These are phyloP conservation scores for Beris morrisii DNA, from an alignment of 2,888 invertebrate species.

Conservation along the genomic window DNA sequence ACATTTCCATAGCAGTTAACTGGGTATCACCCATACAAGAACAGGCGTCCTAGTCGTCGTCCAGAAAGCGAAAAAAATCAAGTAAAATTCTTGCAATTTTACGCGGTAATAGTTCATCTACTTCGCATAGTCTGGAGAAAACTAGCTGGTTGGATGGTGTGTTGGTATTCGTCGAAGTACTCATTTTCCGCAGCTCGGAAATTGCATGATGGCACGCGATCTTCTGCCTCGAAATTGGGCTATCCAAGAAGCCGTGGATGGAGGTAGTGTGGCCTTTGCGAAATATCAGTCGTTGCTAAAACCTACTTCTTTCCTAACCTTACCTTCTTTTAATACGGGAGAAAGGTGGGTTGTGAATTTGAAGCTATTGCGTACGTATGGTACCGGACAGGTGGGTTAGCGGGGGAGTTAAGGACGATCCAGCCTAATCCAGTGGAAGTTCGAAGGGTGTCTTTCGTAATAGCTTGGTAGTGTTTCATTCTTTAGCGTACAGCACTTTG, in stretches of 20 bases:
- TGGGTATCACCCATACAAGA: no score
- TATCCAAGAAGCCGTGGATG: conserved; percentile 5
- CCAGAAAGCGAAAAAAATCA: no score
- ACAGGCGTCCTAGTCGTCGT: no score
- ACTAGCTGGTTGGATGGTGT: background rate
- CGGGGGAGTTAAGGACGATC: background rate
- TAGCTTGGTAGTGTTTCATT: background rate
- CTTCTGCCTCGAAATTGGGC: conserved; percentile 31
- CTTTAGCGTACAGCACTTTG: background rate
- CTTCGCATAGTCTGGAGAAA: no score
- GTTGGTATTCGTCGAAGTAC: background rate
- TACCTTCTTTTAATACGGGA: background rate
- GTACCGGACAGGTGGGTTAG: background rate
- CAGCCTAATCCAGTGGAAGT: no score
- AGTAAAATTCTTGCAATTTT: no score
- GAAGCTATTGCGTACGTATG: no score
- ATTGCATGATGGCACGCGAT: conserved; percentile 56
- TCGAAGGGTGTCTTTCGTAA: no score
- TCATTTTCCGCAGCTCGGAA: conserved; percentile 40
- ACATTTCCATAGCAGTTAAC: no score
- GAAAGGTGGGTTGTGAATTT: background rate
- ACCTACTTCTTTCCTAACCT: background rate
- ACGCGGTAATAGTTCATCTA: no score
- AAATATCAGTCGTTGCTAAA: background rate
- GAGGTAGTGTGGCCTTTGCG: conserved; percentile 17